phyloP scores from a whole-genome alignment of 1,140 invertebrate genomes.

The Drosophila lini region DNA sequence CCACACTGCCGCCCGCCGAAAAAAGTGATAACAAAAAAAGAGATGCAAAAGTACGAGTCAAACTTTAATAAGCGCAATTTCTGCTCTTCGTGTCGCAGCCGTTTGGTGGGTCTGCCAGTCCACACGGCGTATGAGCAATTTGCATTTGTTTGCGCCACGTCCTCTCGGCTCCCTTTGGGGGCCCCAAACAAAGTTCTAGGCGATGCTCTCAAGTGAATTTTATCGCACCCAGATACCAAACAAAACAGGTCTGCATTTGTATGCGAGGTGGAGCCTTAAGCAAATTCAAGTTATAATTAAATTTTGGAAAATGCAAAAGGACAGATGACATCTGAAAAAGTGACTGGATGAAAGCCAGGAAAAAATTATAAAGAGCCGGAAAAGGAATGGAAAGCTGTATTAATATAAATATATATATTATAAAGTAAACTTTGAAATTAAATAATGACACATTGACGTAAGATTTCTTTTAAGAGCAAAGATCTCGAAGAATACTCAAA shows the following conservation, averaged over 20 bases:
- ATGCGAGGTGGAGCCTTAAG: constrained; percentile 32
- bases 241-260: constrained; percentile 33
- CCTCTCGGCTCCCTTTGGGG: constrained; percentile 10
- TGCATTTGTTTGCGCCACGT: constrained; percentile 54
- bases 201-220: constrained; percentile 52
- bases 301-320: constrained; percentile 37
- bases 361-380: background rate
- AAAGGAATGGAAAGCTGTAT: background rate
- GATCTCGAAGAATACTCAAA: background rate
- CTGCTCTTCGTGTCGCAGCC: constrained; percentile 44
- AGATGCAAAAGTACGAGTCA: constrained; percentile 62
- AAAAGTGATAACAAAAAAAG: constrained; percentile 28
- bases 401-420: background rate
- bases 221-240: constrained; percentile 48
- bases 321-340: constrained; percentile 23
- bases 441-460: too few species aligned
- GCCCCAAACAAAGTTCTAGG: constrained; percentile 42
- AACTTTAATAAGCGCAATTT: constrained; percentile 78
- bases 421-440: background rate
- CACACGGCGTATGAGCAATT: constrained; percentile 74
- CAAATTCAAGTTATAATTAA: constrained; percentile 50
- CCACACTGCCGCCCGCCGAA: background rate
- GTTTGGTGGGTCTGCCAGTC: constrained; percentile 32
- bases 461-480: background rate
- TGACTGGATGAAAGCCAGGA: background rate